These are phyloP conservation scores for Mugil cephalus DNA, from an alignment of 2,113 vertebrate genomes.

Conservation along the genomic window DNA sequence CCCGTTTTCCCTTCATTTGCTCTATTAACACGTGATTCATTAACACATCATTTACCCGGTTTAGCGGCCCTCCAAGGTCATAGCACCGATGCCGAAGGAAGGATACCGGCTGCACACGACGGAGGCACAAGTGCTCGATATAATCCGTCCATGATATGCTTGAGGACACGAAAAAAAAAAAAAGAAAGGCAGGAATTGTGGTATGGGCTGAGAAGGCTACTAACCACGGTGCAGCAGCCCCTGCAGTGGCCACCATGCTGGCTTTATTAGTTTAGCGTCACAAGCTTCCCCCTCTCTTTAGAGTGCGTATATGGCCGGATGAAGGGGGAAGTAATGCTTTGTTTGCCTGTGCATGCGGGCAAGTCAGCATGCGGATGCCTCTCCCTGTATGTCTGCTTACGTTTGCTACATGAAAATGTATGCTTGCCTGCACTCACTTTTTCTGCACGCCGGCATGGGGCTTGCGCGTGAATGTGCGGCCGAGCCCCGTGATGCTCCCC, in stretches of 20 bases:
- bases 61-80: conserved; percentile 71
- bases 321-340: conserved; percentile 48
- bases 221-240: conserved; percentile 65
- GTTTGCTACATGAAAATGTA: conserved; percentile 16
- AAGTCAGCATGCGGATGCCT: conserved; percentile 21
- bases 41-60: conserved; percentile 61
- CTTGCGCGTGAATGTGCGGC: not conserved
- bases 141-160: conserved; percentile 52
- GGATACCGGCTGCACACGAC: conserved; percentile 53
- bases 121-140: conserved; percentile 49
- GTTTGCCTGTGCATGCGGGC: conserved; percentile 29
- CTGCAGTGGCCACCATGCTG: conserved; percentile 72
- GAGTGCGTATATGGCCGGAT: conserved; percentile 56
- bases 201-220: conserved; percentile 56
- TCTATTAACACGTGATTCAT: conserved; percentile 69
- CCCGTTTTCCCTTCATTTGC: conserved; percentile 43
- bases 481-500: conserved; percentile 31
- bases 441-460: conserved; percentile 4
- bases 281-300: conserved; percentile 56
- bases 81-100: conserved; percentile 45
- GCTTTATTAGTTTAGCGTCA: conserved; percentile 78
- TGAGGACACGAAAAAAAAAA: conserved; percentile 35
- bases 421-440: not conserved
- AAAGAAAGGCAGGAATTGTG: conserved; percentile 48
- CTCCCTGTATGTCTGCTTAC: conserved; percentile 24